Percentiles rank a stretch among this genome's conserved stretches.
Evolutionary conservation across 1,140 invertebrate species (phyloP).

Genomic region (Formica selysi): DNA sequence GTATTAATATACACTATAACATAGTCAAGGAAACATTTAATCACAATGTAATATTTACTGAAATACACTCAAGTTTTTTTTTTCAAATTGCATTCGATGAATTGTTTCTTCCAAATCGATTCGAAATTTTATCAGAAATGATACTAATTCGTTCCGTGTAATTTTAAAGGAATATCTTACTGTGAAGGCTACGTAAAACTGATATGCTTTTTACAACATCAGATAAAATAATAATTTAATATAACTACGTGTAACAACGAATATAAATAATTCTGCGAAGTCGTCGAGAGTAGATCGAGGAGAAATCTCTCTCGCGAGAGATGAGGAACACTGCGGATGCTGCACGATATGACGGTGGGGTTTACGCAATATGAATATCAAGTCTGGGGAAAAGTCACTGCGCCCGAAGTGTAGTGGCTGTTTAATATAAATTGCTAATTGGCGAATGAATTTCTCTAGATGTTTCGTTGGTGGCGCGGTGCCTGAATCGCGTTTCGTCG

Average conservation of each 20-base stretch:
- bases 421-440: conserved; percentile 61
- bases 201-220: not conserved
- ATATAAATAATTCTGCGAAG: not conserved
- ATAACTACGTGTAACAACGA: not conserved
- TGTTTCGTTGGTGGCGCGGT: not conserved
- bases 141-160: not conserved
- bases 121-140: not conserved
- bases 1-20: conserved; percentile 8
- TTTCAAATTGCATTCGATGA: not conserved
- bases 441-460: conserved; percentile 27
- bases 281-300: not conserved
- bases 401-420: not conserved
- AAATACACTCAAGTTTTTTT: not conserved
- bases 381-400: conserved; percentile 51
- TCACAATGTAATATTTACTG: not conserved
- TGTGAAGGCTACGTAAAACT: not conserved
- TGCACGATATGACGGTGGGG: not conserved
- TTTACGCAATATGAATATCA: conserved; percentile 49
- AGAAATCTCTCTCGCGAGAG: not conserved
- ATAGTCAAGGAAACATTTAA: not conserved
- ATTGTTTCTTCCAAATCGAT: not conserved
- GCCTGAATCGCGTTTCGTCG: not conserved
- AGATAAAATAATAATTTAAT: conserved; percentile 4
- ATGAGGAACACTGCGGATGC: not conserved
- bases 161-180: not conserved